Conservation (phyloP, 2,797 vertebrate genomes). For the Poecilia picta region DNA sequence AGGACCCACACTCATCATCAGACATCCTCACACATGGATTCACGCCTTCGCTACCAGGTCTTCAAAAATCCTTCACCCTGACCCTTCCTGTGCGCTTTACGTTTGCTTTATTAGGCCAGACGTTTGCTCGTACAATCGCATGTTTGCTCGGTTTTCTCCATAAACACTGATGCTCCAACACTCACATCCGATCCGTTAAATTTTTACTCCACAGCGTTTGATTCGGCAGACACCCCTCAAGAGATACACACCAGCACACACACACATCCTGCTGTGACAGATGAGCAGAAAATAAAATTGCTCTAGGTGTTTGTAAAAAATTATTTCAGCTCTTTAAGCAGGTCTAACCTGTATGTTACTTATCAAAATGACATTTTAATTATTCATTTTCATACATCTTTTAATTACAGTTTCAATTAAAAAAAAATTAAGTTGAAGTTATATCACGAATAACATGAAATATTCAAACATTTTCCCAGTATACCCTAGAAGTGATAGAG, state of each 20-base stretch:
- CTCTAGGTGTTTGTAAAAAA: not conserved
- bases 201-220: slow-evolving; percentile 31
- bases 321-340: too few relatives aligned
- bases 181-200: slow-evolving; percentile 43
- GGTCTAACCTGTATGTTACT: not conserved
- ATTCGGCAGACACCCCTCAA: slow-evolving; percentile 29
- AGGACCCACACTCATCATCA: slow-evolving; percentile 23
- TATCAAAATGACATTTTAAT: not conserved
- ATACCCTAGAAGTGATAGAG: not conserved
- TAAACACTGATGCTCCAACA: slow-evolving; percentile 18
- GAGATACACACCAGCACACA: slow-evolving; percentile 8
- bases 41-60: slow-evolving; percentile 9
- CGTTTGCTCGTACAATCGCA: slow-evolving; percentile 13
- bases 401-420: not conserved
- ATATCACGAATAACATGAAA: not conserved
- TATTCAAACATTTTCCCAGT: not conserved
- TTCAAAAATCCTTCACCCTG: slow-evolving; percentile 2
- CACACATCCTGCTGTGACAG: not conserved
- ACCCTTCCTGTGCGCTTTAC: slow-evolving; percentile 14
- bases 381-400: not conserved
- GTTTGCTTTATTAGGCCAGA: slow-evolving; percentile 15
- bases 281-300: not conserved
- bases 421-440: too few relatives aligned
- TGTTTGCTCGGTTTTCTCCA: slow-evolving; percentile 28
- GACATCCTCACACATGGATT: slow-evolving; percentile 10